A percentile compares a stretch with the other conserved stretches of the same genome.
phyloP scores from a whole-genome alignment of 2,797 vertebrate species.

The Etheostoma nigrum region DNA sequence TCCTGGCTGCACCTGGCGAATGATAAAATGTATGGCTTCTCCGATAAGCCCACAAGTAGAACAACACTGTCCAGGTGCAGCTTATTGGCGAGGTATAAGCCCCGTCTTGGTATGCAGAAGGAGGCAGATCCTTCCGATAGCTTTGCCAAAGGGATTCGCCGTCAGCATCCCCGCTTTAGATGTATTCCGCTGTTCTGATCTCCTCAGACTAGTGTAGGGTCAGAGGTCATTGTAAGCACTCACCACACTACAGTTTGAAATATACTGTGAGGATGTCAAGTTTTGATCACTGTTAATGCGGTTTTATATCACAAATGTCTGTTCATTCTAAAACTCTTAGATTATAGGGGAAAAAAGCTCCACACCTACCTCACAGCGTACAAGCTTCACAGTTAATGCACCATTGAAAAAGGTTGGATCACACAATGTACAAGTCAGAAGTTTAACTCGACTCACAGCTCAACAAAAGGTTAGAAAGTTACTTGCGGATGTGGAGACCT shows the following conservation, averaged over 20 bases:
- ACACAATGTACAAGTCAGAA: slow-evolving; percentile 57
- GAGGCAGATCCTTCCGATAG: slow-evolving; percentile 79
- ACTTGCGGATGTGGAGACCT: slow-evolving; percentile 61
- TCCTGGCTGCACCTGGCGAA: slow-evolving; percentile 80
- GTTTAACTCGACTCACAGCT: slow-evolving; percentile 63
- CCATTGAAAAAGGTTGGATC: slow-evolving; percentile 49
- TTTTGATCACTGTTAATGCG: slow-evolving; percentile 73
- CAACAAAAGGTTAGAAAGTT: slow-evolving; percentile 72
- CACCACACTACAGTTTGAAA: slow-evolving; percentile 45
- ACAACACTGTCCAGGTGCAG: slow-evolving; percentile 84
- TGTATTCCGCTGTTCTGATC: slow-evolving; percentile 80
- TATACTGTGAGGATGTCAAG: slow-evolving; percentile 60
- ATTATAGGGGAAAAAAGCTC: slow-evolving; percentile 37
- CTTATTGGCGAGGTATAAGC: slow-evolving; percentile 75
- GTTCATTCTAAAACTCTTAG: slow-evolving; percentile 47
- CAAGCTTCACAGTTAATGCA: slow-evolving; percentile 37
- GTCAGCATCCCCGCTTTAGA: slow-evolving; percentile 77
- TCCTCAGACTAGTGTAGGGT: slow-evolving; percentile 78
- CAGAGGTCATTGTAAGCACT: slow-evolving; percentile 66
- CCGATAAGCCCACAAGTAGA: slow-evolving; percentile 81
- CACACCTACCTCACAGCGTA: slow-evolving; percentile 30
- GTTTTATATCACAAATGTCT: slow-evolving; percentile 68
- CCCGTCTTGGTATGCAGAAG: slow-evolving; percentile 83
- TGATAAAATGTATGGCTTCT: slow-evolving; percentile 79
- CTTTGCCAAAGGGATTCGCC: slow-evolving; percentile 72